A percentile compares a stretch with the other conserved stretches of the same genome.
phyloP scores from a whole-genome alignment of 2,888 invertebrate genomes.

The Ceraclea dissimilis region DNA sequence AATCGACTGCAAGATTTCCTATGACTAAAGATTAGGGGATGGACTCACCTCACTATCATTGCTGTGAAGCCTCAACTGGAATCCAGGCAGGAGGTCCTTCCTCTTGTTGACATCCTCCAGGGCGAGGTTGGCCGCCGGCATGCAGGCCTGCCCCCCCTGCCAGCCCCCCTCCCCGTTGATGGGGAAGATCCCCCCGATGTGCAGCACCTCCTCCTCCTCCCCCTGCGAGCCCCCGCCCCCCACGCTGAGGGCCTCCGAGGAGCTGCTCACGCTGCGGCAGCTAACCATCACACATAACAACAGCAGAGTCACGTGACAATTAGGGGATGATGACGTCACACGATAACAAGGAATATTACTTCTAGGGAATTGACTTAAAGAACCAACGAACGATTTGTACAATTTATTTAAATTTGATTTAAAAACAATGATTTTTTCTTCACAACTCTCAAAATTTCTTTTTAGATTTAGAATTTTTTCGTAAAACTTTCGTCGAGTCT shows the following conservation, averaged over 20 bases:
- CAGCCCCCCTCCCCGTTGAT: slow-evolving; percentile 94
- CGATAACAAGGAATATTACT: too few relatives aligned
- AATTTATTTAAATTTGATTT: too few relatives aligned
- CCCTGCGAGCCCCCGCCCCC: too few relatives aligned
- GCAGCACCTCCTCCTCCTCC: slow-evolving; percentile 65
- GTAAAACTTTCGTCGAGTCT: too few relatives aligned
- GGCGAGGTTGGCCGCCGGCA: slow-evolving; percentile 95
- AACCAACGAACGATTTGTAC: too few relatives aligned
- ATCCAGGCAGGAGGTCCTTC: slow-evolving; percentile 83
- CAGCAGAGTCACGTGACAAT: slow-evolving; percentile 4
- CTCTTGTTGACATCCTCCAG: slow-evolving; percentile 91
- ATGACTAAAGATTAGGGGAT: too few relatives aligned
- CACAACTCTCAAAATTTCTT: too few relatives aligned
- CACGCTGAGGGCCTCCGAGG: slow-evolving; percentile 1
- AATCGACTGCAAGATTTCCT: too few relatives aligned
- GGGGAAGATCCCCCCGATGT: slow-evolving; percentile 97
- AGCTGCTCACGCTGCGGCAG: background rate
- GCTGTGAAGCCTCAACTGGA: slow-evolving; percentile 83
- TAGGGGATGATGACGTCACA: too few relatives aligned
- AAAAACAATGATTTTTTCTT: too few relatives aligned
- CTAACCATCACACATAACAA: background rate
- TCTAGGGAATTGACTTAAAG: too few relatives aligned
- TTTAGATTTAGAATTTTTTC: too few relatives aligned
- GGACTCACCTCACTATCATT: slow-evolving; percentile 91
- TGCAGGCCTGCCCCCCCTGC: slow-evolving; percentile 98